These are phyloP conservation scores for Muscicapa comitata DNA, from an alignment of 2,797 vertebrate species.

Conservation along the genomic window DNA sequence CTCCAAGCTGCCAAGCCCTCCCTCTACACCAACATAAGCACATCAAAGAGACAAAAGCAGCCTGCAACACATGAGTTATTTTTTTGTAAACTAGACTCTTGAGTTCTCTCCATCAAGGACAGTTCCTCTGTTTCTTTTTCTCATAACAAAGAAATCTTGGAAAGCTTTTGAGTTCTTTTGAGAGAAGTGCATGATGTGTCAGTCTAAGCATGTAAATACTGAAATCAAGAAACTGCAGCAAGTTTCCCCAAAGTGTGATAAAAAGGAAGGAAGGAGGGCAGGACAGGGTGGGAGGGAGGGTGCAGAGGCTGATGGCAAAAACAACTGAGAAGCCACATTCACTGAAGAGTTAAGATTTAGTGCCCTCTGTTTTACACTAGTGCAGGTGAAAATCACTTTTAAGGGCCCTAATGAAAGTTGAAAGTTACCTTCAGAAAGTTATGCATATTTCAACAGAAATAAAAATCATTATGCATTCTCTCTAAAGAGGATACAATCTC, in stretches of 20 bases:
- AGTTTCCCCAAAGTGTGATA: not conserved
- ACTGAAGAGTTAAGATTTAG: slow-evolving; percentile 21
- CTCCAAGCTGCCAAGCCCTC: not conserved
- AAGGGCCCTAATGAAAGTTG: slow-evolving; percentile 67
- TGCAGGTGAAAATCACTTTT: slow-evolving; percentile 45
- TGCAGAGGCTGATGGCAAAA: not conserved
- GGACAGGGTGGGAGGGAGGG: not conserved
- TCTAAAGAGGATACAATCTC: slow-evolving; percentile 74
- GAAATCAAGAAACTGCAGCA: not conserved
- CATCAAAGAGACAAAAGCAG: not conserved
- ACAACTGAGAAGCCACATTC: not conserved
- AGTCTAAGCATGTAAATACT: not conserved
- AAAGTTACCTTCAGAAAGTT: slow-evolving; percentile 80
- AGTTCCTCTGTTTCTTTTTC: not conserved
- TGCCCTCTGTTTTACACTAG: slow-evolving; percentile 27
- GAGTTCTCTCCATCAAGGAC: slow-evolving; percentile 1
- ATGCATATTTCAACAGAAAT: slow-evolving; percentile 76
- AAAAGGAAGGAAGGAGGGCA: not conserved
- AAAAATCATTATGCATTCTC: slow-evolving; percentile 76
- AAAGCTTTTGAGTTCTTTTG: not conserved
- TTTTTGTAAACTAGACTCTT: not conserved
- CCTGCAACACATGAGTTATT: not conserved
- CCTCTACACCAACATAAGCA: not conserved
- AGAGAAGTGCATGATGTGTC: not conserved
- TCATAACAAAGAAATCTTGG: not conserved